Evolutionary conservation across 2,888 invertebrate genomes (phyloP), one percentile per base, ranked within the genome.

Genomic region (Sminthurides aquaticus): DNA sequence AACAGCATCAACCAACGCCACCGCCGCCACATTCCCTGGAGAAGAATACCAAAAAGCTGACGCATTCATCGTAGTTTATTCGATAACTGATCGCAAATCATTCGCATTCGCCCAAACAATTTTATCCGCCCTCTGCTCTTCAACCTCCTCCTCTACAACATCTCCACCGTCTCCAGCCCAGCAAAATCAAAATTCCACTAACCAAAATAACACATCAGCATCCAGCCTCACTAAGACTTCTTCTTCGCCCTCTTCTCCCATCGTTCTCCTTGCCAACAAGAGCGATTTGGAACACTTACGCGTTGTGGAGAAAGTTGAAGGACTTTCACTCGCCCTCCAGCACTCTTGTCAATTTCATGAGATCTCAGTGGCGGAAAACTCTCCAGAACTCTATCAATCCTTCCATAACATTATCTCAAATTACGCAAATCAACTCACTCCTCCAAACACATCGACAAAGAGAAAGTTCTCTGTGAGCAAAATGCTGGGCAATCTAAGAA

Each of bases 341-440:
- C 74, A 74, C 61, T 84, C 86, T 24, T 86, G 87, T 71, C 87
- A 86, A 59, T 90, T 89, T 79, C 85, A 86, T 79, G 89, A 90
- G 79, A 86, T 89, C n/a, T 88, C 88, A 25, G 89, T 89, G 5
- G 89, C 89, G 0, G 89, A 89, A 78, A 89, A 89, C 79, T 86
- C 86, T 26, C 84, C 86, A 20, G 85, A 86, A 74, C 84, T 89
- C 56, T 87, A 87, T 79, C 83, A 86, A 57, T 86, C 87, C 65
- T 87, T 90, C 75, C 88, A 88, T 83, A 84, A 34, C 1, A 61
- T 67, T 49, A 65, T 65, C 55, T 64, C 64, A 18, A 64, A 64
- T 24, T 64, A 34, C 28, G 25, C 20, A 18, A 58, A 34, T 43
- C 57, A 49, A 29, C 15, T 34, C 8, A 34, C 43, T 34, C 8